Base-by-base conservation (phyloP, 2,113 vertebrate genomes). In the Potamarius usumacintae region DNA sequence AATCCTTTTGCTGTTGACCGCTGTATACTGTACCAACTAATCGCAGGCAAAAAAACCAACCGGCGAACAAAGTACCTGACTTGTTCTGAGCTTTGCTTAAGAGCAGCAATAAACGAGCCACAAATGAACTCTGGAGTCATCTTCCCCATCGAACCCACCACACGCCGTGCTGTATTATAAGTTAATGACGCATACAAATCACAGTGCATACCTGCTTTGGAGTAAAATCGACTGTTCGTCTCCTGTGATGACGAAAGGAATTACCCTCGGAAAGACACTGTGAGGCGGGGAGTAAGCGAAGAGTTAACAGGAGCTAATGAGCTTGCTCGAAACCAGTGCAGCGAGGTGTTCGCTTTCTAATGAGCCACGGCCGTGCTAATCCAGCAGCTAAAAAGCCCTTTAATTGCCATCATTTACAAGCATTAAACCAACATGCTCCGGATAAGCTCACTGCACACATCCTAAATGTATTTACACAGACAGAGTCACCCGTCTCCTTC, bases 371-470 rank as follows among this genome's bases (percentile, higher is more conserved):
- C 91, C 87, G 92, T 89, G 90, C 91, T 94, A 92, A 95, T 94
- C 93, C 89, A 82, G 57, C 88, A 57, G 80, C 92, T 94, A 92
- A 93, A 91, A 91, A 85, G 87, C 89, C 91, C 90, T 93, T 93
- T 91, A 94, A 93, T 94, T 94, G 92, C 89, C 86, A 91, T 91
- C 91, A 89, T 93, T 93, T 94, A 91, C 89, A 84, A 89, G 88
- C 48, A 76, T 93, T 93, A 87, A 92, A 92, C 89, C 90, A 92
- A 93, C 91, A 93, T 83, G 88, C 89, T 87, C 87, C 85, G 90
- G 88, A 90, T 86, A 92, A 94, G 93, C 92, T 91, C 52, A 81
- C 90, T 85, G 88, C 89, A 91, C 86, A 86, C 77, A 67, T 71
- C 57, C 79, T 34, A 69, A 91, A 87, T 60, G 34, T 87, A 80